Evolutionary conservation across 2,888 invertebrate genomes (phyloP).

Genomic region (Melanophora roralis): DNA sequence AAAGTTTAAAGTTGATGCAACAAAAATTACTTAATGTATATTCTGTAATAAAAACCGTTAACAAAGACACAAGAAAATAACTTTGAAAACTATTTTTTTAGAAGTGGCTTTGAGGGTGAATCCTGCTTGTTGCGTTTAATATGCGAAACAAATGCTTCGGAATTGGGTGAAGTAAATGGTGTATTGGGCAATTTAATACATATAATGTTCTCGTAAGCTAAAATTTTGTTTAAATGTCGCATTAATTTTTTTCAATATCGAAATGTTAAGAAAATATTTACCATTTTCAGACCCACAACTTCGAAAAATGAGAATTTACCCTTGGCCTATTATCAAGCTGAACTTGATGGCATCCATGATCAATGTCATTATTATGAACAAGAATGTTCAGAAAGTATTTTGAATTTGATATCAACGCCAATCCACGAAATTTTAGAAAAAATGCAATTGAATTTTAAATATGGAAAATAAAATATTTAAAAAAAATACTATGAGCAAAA

Average conservation of each 20-base stretch:
- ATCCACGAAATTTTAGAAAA: constrained; percentile 68
- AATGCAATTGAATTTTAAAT: constrained; percentile 41
- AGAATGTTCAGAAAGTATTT: constrained; percentile 68
- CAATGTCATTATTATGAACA: constrained; percentile 68
- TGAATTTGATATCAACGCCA: constrained; percentile 72
- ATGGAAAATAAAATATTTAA: constrained; percentile 34
- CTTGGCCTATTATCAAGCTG: constrained; percentile 72
- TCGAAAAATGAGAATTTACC: constrained; percentile 71
- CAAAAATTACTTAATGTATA: no score
- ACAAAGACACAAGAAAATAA: no score
- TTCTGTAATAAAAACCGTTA: no score
- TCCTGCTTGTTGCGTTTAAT: constrained; percentile 82
- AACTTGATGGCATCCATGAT: constrained; percentile 70
- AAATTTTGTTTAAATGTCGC: no score
- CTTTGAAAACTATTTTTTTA: constrained; percentile 51
- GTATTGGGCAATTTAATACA: constrained; percentile 83
- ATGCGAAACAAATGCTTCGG: constrained; percentile 80
- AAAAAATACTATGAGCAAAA: no score
- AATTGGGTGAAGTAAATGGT: constrained; percentile 78
- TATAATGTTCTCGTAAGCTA: constrained; percentile 83
- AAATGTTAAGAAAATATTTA: no score
- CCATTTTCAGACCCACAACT: constrained; percentile 71
- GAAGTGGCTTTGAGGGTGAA: constrained; percentile 79
- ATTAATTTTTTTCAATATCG: no score
- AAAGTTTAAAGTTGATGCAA: no score